Evolutionary conservation across 2,888 invertebrate species (phyloP), one percentile per base, ranked within the genome.

Genomic region (Laspeyria flexula): DNA sequence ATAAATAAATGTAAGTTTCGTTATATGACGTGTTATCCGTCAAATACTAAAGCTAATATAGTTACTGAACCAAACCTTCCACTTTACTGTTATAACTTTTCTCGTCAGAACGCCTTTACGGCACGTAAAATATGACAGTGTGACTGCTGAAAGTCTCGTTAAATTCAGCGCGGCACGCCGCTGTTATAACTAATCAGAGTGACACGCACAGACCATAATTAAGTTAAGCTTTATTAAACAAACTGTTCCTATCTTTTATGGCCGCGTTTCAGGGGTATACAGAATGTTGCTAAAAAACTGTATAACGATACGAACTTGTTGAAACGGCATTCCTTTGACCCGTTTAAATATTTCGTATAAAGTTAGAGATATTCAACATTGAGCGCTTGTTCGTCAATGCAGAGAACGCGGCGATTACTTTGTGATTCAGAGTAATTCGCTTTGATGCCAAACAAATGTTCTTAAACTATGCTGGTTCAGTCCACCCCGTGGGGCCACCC

Each of bases 291-390:
- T n/a, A n/a, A n/a, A n/a, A n/a, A n/a, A n/a, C n/a, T n/a, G n/a
- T n/a, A n/a, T n/a, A n/a, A n/a, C n/a, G n/a, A n/a, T n/a, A n/a
- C n/a, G n/a, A n/a, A n/a, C n/a, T n/a, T n/a, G n/a, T 44, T 52
- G 29, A 23, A 41, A 44, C 29, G 10, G 48, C 12, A 12, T 9
- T 31, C 45, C 45, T 67, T 59, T 59, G 47, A 60, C 46, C 31
- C 37, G 34, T 51, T 57, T 37, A 41, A 58, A 65, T 51, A 42
- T 43, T 46, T 53, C 41, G 18, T 43, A 44, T 42, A 40, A 57
- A 61, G 43, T 65, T 54, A 54, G 44, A 40, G 39, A 50, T 50
- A 61, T 53, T 64, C 52, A 53, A 37, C 48, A 58, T 60, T 56
- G 41, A 41, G 18, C 35, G 43, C 41, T 45, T 38, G 54, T 39